Percentiles rank a stretch among this genome's conserved stretches.
These are phyloP conservation scores for Hippopotamyrus pictus DNA, from an alignment of 2,797 vertebrate species.

Conservation along the genomic window DNA sequence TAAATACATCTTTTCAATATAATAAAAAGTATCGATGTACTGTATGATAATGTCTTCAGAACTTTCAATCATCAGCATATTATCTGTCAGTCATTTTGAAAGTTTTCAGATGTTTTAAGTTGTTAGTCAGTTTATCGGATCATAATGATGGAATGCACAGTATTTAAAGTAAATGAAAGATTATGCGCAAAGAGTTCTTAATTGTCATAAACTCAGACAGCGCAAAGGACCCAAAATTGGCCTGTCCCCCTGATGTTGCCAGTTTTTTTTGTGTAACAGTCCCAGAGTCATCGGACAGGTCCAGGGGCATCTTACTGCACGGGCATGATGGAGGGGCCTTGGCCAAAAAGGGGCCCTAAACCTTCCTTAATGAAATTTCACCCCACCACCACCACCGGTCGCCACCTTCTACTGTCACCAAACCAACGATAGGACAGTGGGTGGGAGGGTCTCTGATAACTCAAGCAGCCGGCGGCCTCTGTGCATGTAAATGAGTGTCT, in stretches of 20 bases:
- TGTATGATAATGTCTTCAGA: not conserved
- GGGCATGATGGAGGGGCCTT: not conserved
- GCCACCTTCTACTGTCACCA: not conserved
- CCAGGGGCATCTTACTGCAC: not conserved
- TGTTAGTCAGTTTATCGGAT: not conserved
- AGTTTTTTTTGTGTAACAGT: not conserved
- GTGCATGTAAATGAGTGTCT: not conserved
- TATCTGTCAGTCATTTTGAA: not conserved
- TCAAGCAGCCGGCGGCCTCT: not conserved
- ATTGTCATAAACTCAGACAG: not conserved
- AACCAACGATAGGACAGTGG: not conserved
- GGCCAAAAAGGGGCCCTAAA: not conserved
- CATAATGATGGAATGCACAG: not conserved
- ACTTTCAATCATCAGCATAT: not conserved
- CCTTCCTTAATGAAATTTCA: not conserved
- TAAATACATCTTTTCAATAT: not conserved
- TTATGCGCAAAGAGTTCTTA: not conserved
- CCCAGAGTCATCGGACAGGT: not conserved
- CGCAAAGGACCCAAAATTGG: too few relatives aligned
- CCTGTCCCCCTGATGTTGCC: too few relatives aligned
- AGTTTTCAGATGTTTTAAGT: not conserved
- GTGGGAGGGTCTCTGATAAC: not conserved
- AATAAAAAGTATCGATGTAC: not conserved
- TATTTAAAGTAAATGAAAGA: not conserved
- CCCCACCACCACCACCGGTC: not conserved